phyloP scores from a whole-genome alignment of 2,113 vertebrate genomes.

The Micromys minutus region DNA sequence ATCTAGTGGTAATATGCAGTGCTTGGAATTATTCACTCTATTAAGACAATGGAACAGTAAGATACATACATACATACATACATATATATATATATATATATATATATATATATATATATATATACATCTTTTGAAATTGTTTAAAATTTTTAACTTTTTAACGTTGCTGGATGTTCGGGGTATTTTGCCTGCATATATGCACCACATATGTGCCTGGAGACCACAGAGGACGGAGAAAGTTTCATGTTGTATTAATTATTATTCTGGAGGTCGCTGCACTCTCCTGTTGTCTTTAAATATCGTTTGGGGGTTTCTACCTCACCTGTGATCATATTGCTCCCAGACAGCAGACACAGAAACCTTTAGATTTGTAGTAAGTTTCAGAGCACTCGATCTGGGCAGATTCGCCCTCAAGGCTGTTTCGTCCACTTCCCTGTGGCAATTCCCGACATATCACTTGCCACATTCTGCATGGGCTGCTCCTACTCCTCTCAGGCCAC shows the following conservation, averaged over 20 bases:
- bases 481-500: too few relatives aligned
- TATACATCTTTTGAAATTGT: neutral
- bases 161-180: neutral
- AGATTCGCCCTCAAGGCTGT: too few relatives aligned
- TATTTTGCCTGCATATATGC: neutral
- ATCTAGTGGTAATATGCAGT: neutral
- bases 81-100: neutral
- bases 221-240: neutral
- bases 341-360: too few relatives aligned
- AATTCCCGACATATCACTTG: too few relatives aligned
- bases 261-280: too few relatives aligned
- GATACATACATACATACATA: neutral
- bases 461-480: too few relatives aligned
- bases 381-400: too few relatives aligned
- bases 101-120: neutral
- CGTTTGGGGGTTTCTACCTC: too few relatives aligned
- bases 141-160: neutral
- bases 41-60: neutral
- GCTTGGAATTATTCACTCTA: neutral
- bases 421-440: too few relatives aligned
- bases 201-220: neutral
- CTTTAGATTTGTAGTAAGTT: too few relatives aligned
- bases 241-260: neutral
- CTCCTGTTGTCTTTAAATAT: too few relatives aligned
- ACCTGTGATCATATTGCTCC: too few relatives aligned